Evolutionary conservation across 2,888 invertebrate genomes (phyloP).

Genomic region (Criorhina ranunculi): DNA sequence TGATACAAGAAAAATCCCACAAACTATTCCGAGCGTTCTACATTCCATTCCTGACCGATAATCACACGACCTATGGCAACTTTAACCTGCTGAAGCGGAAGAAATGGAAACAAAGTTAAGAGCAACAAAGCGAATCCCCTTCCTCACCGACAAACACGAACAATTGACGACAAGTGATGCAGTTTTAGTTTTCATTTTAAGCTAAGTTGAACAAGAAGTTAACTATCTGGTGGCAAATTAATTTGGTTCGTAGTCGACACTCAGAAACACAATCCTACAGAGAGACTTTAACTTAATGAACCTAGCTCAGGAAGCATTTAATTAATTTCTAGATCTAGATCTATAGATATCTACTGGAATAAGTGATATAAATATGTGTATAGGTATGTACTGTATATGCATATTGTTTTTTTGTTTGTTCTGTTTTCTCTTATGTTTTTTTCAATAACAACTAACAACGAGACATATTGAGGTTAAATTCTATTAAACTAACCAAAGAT

Average conservation of each 20-base stretch:
- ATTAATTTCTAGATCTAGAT: conserved; percentile 33
- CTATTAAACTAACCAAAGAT: conserved; percentile 69
- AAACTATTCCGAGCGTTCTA: conserved; percentile 93
- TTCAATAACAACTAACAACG: conserved; percentile 54
- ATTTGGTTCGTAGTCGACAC: conserved; percentile 15
- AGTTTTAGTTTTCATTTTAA: conserved; percentile 18
- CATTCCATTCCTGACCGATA: conserved; percentile 90
- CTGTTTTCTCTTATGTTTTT: conserved; percentile 23
- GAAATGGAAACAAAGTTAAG: conserved; percentile 78
- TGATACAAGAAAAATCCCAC: conserved; percentile 91
- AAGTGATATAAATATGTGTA: conserved; percentile 35
- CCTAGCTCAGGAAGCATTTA: conserved; percentile 71
- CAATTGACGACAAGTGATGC: conserved; percentile 11
- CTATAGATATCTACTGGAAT: conserved; percentile 33
- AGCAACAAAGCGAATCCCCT: not conserved
- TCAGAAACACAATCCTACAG: conserved; percentile 12
- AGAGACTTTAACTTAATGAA: conserved; percentile 33
- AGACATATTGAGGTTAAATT: conserved; percentile 42
- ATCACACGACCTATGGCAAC: conserved; percentile 88
- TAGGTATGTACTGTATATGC: conserved; percentile 34
- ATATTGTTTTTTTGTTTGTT: conserved; percentile 21
- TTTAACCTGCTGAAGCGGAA: conserved; percentile 88
- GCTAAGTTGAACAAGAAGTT: conserved; percentile 9
- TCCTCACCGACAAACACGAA: not conserved
- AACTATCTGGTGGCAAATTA: conserved; percentile 17